Evolutionary conservation across 1,140 invertebrate species (phyloP), one percentile per base, ranked within the genome.

Genomic region (Chlorops oryzae): DNA sequence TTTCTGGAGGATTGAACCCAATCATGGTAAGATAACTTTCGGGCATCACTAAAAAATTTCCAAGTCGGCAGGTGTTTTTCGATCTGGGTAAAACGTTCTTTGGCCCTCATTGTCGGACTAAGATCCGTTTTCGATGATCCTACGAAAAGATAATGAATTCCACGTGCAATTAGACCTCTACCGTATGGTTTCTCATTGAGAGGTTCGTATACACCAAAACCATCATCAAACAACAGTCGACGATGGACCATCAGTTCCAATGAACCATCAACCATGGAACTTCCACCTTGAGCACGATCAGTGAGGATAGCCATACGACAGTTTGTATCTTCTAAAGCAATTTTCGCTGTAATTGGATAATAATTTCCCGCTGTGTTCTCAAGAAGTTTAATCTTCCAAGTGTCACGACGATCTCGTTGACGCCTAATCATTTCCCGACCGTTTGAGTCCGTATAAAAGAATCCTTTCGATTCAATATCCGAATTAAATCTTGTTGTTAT

Each of bases 381-480:
- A n/a, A n/a, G n/a, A n/a, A n/a, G n/a, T n/a, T n/a, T n/a, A n/a
- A n/a, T n/a, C n/a, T n/a, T n/a, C n/a, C n/a, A 64, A 4, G 57
- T 62, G 5, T 86, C 82, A 23, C 92, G 73, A 47, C 79, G 81
- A 64, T 96, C 80, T 24, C 82, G 71, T 52, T 78, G 74, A 43
- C 94, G 77, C 59, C 85, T 81, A 23, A 97, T 61, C 65, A 91
- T 83, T 73, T 97, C 89, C 24, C 94, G 76, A 1, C 93, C 62
- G 74, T 98, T 98, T 1, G 90, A 86, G 70, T 98, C 95, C 0
- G 95, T 98, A 62, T 85, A 94, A 70, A 97, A 97, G 2, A 77
- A 73, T 0, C 78, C 78, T 5, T 82, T 73, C 0, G 83, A 83
- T 0, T 77, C 54, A n/a, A 92, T 65, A 40, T 83, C 74, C 3